Evolutionary conservation across 2,888 invertebrate species (phyloP), one percentile per base, ranked within the genome.

Genomic region (Drosophila siamana): DNA sequence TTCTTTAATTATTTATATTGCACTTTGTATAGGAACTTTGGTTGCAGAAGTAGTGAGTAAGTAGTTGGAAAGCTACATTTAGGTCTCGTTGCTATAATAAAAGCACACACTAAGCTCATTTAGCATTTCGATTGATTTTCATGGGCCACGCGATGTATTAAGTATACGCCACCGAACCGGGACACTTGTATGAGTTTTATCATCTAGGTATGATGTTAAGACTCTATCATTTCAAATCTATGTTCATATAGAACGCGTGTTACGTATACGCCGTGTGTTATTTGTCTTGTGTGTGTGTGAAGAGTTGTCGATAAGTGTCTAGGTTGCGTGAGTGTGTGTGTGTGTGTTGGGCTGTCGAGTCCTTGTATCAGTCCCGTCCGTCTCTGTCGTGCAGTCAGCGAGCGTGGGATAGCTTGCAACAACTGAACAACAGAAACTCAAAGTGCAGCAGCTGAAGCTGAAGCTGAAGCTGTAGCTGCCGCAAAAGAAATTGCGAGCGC

Each of bases 321-420:
- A 43, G 41, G 46, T 54, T 60, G 26, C 59, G 30, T 19, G 26
- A 55, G 60, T 38, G 33, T 48, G 47, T 16, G 40, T 22, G 7
- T 30, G 57, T 38, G 40, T 56, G 19, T 62, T 8, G 19, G 5
- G 15, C 33, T 8, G 7, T 52, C n/a, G 47, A 61, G 68, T 78
- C 68, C 74, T 74, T 57, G 76, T 64, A 57, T 62, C 76, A 65
- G 77, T 77, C 77, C 76, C 63, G 82, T 83, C 82, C 82, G 85
- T 85, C 82, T 80, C 56, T 71, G 81, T 82, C 82, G 46, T 56
- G 62, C 74, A 77, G 77, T 74, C 83, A 86, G 83, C 76, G 75
- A 86, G 78, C 83, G 76, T 78, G 86, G 86, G 76, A 83, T 83
- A 79, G 72, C 84, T 86, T 79, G 85, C 84, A 84, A 81, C 85